These are phyloP conservation scores for Sebastes matsubarae DNA, from an alignment of 2,797 vertebrate genomes.

Conservation along the genomic window DNA sequence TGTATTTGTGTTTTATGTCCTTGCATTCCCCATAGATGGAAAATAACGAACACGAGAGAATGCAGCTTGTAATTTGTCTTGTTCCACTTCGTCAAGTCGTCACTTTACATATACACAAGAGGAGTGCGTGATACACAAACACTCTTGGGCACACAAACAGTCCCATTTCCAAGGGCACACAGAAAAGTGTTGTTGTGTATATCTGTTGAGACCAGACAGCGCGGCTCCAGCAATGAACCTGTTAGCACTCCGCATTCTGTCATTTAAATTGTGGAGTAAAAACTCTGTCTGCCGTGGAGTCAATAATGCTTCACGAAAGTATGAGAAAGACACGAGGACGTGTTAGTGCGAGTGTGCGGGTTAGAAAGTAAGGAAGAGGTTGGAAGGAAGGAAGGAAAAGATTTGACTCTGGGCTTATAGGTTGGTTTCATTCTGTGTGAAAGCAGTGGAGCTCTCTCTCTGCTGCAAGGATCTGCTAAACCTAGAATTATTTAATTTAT, in stretches of 20 bases:
- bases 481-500: constrained; percentile 24
- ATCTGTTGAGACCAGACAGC: constrained; percentile 54
- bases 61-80: constrained; percentile 53
- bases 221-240: constrained; percentile 45
- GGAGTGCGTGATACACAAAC: constrained; percentile 62
- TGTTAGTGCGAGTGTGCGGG: background rate
- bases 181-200: constrained; percentile 71
- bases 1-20: constrained; percentile 38
- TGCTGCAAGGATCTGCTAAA: background rate
- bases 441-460: background rate
- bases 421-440: constrained; percentile 7
- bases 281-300: background rate
- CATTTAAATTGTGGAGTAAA: constrained; percentile 8
- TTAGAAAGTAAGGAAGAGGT: background rate
- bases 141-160: constrained; percentile 66
- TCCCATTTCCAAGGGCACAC: constrained; percentile 49
- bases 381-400: background rate
- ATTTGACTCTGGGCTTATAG: background rate
- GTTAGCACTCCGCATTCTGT: constrained; percentile 36
- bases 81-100: constrained; percentile 55
- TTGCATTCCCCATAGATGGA: constrained; percentile 53
- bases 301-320: background rate
- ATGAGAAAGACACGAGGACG: background rate
- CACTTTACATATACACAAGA: constrained; percentile 55
- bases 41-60: constrained; percentile 50